Evolutionary conservation across 2,113 vertebrate species (phyloP).

Genomic region (Ochotona princeps): DNA sequence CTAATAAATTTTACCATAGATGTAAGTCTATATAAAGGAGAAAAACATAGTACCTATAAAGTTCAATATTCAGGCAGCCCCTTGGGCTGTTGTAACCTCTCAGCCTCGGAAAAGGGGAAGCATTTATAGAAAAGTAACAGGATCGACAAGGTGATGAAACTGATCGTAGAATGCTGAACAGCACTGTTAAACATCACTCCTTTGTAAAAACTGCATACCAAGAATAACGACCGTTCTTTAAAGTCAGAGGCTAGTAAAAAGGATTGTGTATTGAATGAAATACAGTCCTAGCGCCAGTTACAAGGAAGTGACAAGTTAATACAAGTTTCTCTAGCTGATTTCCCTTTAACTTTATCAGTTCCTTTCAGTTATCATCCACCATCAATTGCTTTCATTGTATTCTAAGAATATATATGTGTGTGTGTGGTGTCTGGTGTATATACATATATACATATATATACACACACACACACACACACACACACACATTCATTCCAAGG

Average conservation of each 20-base stretch:
- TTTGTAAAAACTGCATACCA: background rate
- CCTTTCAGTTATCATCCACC: background rate
- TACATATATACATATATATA: too few species aligned
- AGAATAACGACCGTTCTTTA: background rate
- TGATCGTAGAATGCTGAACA: conserved; percentile 11
- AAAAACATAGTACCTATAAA: background rate
- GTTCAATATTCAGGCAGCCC: background rate
- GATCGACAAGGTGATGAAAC: background rate
- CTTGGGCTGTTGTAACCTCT: background rate
- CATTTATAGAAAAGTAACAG: background rate
- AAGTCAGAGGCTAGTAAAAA: background rate
- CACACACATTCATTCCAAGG: background rate
- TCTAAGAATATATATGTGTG: background rate
- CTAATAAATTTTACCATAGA: background rate
- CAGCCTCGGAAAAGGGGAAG: background rate
- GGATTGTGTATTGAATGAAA: background rate
- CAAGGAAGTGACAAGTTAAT: background rate
- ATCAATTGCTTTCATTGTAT: background rate
- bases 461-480: too few species aligned
- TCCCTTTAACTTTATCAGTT: background rate
- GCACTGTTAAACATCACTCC: background rate
- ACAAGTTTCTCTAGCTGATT: background rate
- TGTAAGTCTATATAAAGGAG: background rate
- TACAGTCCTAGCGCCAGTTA: background rate
- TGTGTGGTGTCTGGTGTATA: too few species aligned